Percentiles rank a stretch among this genome's conserved stretches.
Evolutionary conservation across 2,113 vertebrate species (phyloP).

Genomic region (Puffinus mauretanicus): DNA sequence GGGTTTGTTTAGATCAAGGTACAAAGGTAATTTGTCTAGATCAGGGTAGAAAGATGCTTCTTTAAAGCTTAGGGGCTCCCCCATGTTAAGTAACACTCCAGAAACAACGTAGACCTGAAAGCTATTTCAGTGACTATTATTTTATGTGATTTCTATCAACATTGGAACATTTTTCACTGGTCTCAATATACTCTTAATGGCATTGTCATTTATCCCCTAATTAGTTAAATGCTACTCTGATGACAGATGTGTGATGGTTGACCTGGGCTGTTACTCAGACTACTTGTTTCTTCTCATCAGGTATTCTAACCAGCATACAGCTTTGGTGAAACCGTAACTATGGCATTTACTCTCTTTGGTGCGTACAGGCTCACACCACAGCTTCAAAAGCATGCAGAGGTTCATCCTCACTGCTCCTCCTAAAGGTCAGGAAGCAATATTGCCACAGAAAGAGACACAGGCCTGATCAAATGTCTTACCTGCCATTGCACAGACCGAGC

Average conservation of each 20-base stretch:
- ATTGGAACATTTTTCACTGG: neutral
- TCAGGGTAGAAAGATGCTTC: slow-evolving; percentile 9
- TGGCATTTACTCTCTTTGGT: neutral
- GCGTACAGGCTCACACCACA: neutral
- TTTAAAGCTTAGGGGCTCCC: slow-evolving; percentile 34
- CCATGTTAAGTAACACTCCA: neutral
- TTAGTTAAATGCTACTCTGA: slow-evolving; percentile 47
- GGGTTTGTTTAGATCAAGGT: slow-evolving; percentile 57
- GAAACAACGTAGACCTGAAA: neutral
- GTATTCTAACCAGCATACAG: neutral
- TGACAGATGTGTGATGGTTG: neutral
- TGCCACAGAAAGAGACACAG: neutral
- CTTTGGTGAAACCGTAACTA: neutral
- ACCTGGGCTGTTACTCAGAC: slow-evolving; percentile 15
- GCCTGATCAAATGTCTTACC: neutral
- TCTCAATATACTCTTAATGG: slow-evolving; percentile 20
- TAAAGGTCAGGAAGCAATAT: neutral
- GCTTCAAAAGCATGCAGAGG: neutral
- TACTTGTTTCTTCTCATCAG: neutral
- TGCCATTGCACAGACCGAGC: neutral
- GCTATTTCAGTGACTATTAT: neutral
- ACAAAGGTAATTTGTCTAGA: slow-evolving; percentile 58
- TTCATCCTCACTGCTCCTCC: neutral
- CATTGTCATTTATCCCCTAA: slow-evolving; percentile 49
- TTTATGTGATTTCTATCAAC: slow-evolving; percentile 41